These are phyloP conservation scores for Koerneria pararmatus DNA, from an alignment of 2,888 invertebrate species.

Conservation along the genomic window DNA sequence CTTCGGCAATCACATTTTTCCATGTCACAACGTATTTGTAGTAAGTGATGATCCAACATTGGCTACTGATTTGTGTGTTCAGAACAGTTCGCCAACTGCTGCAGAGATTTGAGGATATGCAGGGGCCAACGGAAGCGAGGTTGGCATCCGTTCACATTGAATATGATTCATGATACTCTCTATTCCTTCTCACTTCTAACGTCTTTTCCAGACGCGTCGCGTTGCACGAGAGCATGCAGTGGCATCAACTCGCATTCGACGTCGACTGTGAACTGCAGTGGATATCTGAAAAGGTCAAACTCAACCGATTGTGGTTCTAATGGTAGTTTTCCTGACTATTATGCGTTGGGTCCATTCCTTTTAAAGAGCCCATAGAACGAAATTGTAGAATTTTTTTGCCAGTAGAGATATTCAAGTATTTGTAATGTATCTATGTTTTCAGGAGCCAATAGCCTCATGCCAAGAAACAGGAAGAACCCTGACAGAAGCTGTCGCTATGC, in stretches of 20 bases:
- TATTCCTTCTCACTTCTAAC: no score
- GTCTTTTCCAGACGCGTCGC: slow-evolving; percentile 68
- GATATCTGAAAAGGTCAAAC: slow-evolving; percentile 76
- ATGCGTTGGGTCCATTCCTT: not conserved
- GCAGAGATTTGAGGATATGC: slow-evolving; percentile 13
- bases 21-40: no score
- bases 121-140: slow-evolving; percentile 22
- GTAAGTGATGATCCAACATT: no score
- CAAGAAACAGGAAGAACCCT: slow-evolving; percentile 75
- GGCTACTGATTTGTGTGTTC: slow-evolving; percentile 64
- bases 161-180: not conserved
- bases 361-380: not conserved
- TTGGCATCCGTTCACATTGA: no score
- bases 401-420: not conserved
- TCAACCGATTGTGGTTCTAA: not conserved
- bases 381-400: not conserved
- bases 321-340: not conserved
- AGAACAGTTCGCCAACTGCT: slow-evolving; percentile 15
- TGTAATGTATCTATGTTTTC: not conserved
- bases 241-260: slow-evolving; percentile 89
- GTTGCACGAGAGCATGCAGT: slow-evolving; percentile 81
- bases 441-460: slow-evolving; percentile 74
- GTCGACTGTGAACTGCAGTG: slow-evolving; percentile 87
- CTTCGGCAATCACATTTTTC: no score
- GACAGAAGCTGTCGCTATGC: slow-evolving; percentile 82